Base-by-base conservation (phyloP, 2,797 vertebrate genomes). In the Parotocinclus haroldoi region DNA sequence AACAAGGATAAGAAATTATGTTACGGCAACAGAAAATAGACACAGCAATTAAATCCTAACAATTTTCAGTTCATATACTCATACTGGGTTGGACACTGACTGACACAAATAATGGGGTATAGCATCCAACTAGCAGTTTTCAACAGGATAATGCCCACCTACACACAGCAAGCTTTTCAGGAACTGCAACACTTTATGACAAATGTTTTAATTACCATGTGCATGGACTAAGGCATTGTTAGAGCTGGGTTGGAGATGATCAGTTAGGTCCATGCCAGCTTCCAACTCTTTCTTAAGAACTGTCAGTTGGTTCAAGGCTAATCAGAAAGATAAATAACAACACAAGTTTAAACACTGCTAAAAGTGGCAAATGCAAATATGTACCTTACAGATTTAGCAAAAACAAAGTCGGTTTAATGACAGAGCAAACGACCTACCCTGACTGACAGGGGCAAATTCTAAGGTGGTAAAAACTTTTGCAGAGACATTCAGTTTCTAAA, bases 291-390 rank as follows among this genome's bases (percentile, higher is more conserved):
- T 37, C 55, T 60, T 56, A 14, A 66, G 50, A 9, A 60, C 40
- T 40, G 60, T 54, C 59, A 72, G 63, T 1, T 56, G 58, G 44
- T n/a, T 50, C 51, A 56, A 7, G 14, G 69, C 69, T 72, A 51
- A 12, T 19, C 13, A 63, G 18, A 11, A 19, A 59, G 7, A 59
- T 0, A 45, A 18, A 12, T 44, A 59, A 9, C 0, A 46, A 59
- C 17, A 18, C 13, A 48, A 36, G 7, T 7, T 49, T 46, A 48
- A 49, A 19, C 36, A 19, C 19, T 61, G 13, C 7, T n/a, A 38
- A 49, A 12, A 14, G 6, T 10, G 36, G 19, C 27, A 45, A 70
- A 36, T 10, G 9, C 16, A n/a, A 17, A 44, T 1, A 50, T 38
- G 13, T 2, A 48, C 10, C 36, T 37, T 1, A 58, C 14, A 51